These are phyloP conservation scores for Lordiphosa andalusiaca DNA, from an alignment of 2,888 invertebrate genomes.

Conservation along the genomic window DNA sequence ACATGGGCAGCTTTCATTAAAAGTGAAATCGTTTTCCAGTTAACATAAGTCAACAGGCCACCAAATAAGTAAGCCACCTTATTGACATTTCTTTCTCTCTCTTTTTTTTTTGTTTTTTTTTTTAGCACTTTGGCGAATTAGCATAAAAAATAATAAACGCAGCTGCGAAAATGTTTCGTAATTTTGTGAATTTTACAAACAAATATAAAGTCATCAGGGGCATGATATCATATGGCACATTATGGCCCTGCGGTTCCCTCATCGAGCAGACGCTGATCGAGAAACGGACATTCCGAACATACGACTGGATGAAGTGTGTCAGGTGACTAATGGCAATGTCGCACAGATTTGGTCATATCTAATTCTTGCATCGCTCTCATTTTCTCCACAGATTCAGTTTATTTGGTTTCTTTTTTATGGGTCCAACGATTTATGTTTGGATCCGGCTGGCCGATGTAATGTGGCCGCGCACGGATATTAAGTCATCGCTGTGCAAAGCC, in stretches of 20 bases:
- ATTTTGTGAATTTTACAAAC: constrained; percentile 80
- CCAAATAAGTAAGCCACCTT: constrained; percentile 5
- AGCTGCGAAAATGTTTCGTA: constrained; percentile 73
- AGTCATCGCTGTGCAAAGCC: constrained; percentile 80
- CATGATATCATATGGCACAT: constrained; percentile 83
- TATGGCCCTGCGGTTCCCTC: constrained; percentile 83
- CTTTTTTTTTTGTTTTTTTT: constrained; percentile 8
- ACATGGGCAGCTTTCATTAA: constrained; percentile 2
- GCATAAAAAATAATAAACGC: constrained; percentile 11
- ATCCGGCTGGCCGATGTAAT: constrained; percentile 83
- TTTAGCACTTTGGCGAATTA: constrained; percentile 20
- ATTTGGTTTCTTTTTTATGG: constrained; percentile 85
- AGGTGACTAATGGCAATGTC: constrained; percentile 63
- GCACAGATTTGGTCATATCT: constrained; percentile 5
- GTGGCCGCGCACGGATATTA: constrained; percentile 80
- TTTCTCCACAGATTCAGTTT: constrained; percentile 82
- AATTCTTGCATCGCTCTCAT: constrained; percentile 18
- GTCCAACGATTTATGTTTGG: constrained; percentile 86
- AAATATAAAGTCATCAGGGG: constrained; percentile 82
- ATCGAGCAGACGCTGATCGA: constrained; percentile 82
- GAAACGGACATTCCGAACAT: constrained; percentile 81
- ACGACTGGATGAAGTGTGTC: constrained; percentile 83
- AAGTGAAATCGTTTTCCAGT: constrained; percentile 12
- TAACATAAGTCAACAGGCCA: constrained; percentile 10
- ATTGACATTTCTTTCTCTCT: constrained; percentile 30